Conservation (phyloP, 2,888 invertebrate species). For the Leptogaster cylindrica region DNA sequence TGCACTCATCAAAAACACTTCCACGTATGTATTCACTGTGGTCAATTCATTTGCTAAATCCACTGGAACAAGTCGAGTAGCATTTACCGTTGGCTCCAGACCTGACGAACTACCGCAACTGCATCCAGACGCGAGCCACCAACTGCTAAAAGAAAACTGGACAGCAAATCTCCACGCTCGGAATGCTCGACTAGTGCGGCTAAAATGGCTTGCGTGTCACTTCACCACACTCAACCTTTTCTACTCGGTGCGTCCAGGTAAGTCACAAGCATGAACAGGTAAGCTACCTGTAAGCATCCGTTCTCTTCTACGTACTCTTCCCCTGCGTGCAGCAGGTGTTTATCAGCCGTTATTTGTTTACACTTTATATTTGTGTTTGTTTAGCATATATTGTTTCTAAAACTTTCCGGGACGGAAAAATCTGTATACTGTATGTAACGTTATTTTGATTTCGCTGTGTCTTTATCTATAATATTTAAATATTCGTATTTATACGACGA, state of each 20-base stretch:
- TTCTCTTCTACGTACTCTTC: neutral
- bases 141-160: slow-evolving; percentile 39
- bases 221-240: slow-evolving; percentile 30
- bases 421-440: too few species aligned
- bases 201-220: slow-evolving; percentile 36
- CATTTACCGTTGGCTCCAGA: slow-evolving; percentile 31
- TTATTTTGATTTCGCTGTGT: too few species aligned
- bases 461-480: too few species aligned
- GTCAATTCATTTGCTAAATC: slow-evolving; percentile 23
- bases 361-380: slow-evolving; percentile 1
- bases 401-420: too few species aligned
- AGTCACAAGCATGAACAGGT: slow-evolving; percentile 11
- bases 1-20: slow-evolving; percentile 13
- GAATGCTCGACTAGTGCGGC: slow-evolving; percentile 1
- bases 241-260: slow-evolving; percentile 2
- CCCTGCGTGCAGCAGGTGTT: slow-evolving; percentile 16
- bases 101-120: slow-evolving; percentile 1
- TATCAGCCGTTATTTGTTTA: slow-evolving; percentile 21
- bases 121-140: slow-evolving; percentile 7
- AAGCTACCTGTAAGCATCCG: neutral
- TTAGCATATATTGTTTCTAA: too few species aligned
- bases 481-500: too few species aligned
- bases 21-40: slow-evolving; percentile 31
- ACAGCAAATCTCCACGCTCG: slow-evolving; percentile 30
- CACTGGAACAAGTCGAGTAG: neutral